These are phyloP conservation scores for Podiceps cristatus DNA, from an alignment of 2,113 vertebrate genomes.

Conservation along the genomic window DNA sequence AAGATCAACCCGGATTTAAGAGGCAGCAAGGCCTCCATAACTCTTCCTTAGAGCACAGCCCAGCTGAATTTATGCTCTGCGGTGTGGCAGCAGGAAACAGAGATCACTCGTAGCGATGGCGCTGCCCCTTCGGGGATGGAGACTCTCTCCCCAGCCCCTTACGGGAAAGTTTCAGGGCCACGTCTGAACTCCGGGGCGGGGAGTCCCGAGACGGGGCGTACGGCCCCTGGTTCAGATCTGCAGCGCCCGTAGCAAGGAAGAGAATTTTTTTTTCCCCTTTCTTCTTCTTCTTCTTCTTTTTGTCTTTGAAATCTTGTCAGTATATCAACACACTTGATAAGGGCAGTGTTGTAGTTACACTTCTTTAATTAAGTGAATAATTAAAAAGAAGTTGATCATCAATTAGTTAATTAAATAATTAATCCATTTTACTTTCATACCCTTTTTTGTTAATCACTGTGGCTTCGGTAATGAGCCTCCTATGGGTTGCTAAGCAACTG, in stretches of 20 bases:
- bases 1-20: conserved; percentile 40
- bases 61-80: background rate
- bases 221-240: background rate
- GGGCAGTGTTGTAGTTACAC: conserved; percentile 79
- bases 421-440: conserved; percentile 78
- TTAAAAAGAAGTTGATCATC: conserved; percentile 86
- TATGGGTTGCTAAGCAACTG: conserved; percentile 83
- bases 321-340: conserved; percentile 67
- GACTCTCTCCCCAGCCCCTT: background rate
- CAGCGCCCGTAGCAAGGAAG: rapidly evolving
- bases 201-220: rapidly evolving
- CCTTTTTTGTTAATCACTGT: conserved; percentile 84
- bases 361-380: conserved; percentile 85
- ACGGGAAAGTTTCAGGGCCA: background rate
- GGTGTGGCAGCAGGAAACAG: background rate
- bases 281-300: background rate
- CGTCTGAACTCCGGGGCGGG: rapidly evolving
- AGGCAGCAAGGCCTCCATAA: conserved; percentile 45
- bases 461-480: conserved; percentile 83
- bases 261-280: background rate
- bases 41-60: conserved; percentile 27
- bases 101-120: rapidly evolving
- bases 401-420: conserved; percentile 85
- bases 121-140: background rate
- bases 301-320: conserved; percentile 73